Evolutionary conservation across 64 coral and sea anemone genomes (phyloP).

Genomic region (Montipora efflorescens): DNA sequence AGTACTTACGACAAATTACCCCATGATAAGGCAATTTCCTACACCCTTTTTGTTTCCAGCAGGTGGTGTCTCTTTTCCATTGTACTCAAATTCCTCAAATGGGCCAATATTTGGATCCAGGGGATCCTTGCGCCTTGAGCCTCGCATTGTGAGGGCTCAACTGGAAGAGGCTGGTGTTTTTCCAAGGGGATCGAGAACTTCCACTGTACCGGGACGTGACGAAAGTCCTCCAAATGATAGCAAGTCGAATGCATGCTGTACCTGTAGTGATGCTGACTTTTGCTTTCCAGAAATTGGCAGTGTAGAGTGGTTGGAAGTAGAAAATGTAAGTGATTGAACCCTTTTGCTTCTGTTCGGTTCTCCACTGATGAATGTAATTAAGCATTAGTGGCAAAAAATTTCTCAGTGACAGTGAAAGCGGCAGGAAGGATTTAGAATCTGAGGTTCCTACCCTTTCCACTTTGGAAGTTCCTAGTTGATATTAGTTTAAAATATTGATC

Average conservation of each 20-base stretch:
- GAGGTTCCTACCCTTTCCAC: too few relatives aligned
- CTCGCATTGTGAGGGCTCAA: constrained; percentile 32
- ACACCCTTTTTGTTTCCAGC: constrained; percentile 27
- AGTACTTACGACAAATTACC: constrained; percentile 67
- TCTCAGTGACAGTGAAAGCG: too few relatives aligned
- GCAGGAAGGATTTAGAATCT: too few relatives aligned
- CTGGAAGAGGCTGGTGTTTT: constrained; percentile 21
- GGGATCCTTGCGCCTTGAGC: constrained; percentile 18
- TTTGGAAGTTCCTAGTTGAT: too few relatives aligned
- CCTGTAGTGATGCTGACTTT: constrained; percentile 71
- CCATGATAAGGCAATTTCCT: constrained; percentile 24
- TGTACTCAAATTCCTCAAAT: constrained; percentile 6
- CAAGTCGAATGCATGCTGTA: constrained; percentile 12
- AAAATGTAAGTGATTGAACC: constrained; percentile 61
- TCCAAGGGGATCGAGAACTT: constrained; percentile 7
- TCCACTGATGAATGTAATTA: too few relatives aligned
- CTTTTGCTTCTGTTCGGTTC: background rate
- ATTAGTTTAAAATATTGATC: too few relatives aligned
- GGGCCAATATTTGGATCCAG: background rate
- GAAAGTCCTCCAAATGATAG: constrained; percentile 13
- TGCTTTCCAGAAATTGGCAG: constrained; percentile 79
- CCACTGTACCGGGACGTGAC: constrained; percentile 9
- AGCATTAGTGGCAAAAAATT: too few relatives aligned
- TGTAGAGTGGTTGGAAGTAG: constrained; percentile 79
- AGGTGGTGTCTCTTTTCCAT: background rate